Base-by-base conservation (phyloP, 2,113 vertebrate genomes). In the Cervus canadensis region DNA sequence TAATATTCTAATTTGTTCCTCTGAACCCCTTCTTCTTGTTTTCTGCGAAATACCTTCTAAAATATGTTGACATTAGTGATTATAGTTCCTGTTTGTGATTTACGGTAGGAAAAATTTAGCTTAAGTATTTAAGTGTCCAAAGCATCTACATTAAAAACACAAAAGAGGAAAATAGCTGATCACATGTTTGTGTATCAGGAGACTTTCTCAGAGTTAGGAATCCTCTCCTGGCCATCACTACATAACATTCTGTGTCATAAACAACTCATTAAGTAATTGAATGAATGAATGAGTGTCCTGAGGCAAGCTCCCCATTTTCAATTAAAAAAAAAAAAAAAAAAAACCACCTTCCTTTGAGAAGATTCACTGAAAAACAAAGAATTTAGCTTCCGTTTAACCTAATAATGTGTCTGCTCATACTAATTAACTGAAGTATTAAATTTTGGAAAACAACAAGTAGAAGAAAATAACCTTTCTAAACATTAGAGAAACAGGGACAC, bases 1-100 rank as follows among this genome's bases (percentile, higher is more conserved):
- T 64, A 52, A 67, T 83, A 59, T 71, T 97, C n/a, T 48, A 94
- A 90, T 82, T 81, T 93, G 40, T 89, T 89, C 10, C 54, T 95
- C 67, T 82, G 64, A 62, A 64, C 85, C 30, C 28, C 92, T 52
- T 91, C 54, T 19, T 52, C 60, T 83, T 87, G 15, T 82, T 83
- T 71, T 40, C 26, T 76, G 1, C 92, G 74, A 94, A 96, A 87
- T 89, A 2, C 7, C 62, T 89, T 52, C 71, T 62, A 95, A 86
- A 93, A 26, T 81, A 89, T 60, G 9, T n/a, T 94, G 9, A 89
- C 23, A 48, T 67, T 59, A 43, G 21, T 81, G 25, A 90, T 79
- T 74, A 8, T 79, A 87, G 78, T 93, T 54, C 21, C 56, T 78
- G 48, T 50, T 88, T 91, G 62, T 71, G 6, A 78, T 33, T 67